phyloP scores from a whole-genome alignment of 2,888 invertebrate species.

The Lathronympha strigana region DNA sequence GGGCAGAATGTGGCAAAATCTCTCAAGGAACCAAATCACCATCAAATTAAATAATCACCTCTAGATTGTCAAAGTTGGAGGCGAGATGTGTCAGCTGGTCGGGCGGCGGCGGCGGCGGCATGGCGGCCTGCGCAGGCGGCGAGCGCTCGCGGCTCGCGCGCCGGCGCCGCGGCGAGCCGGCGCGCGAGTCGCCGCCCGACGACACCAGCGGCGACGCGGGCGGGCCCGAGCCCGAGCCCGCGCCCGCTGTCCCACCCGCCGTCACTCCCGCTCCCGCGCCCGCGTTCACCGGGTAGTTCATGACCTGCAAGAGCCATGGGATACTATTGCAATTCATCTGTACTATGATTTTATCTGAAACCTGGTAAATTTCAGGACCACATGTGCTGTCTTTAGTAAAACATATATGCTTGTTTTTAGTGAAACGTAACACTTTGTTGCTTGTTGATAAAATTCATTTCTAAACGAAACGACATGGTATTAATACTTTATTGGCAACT shows the following conservation, averaged over 20 bases:
- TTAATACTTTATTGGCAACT: too few species aligned
- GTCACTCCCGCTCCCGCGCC: conserved; percentile 86
- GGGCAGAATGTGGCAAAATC: too few species aligned
- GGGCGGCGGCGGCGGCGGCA: conserved; percentile 55
- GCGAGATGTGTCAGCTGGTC: conserved; percentile 66
- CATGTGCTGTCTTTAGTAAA: too few species aligned
- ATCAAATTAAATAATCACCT: conserved; percentile 61
- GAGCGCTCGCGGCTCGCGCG: conserved; percentile 74
- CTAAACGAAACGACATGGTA: too few species aligned
- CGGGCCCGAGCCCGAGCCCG: conserved; percentile 81
- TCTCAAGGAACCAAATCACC: too few species aligned
- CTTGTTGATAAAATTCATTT: too few species aligned
- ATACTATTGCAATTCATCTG: too few species aligned
- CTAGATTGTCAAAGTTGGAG: conserved; percentile 76
- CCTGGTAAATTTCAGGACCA: too few species aligned
- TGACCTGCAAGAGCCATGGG: conserved; percentile 66
- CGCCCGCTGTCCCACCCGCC: too few species aligned
- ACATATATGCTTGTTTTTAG: too few species aligned
- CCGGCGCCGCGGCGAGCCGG: conserved; percentile 83
- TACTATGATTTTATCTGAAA: too few species aligned
- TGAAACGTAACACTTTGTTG: too few species aligned
- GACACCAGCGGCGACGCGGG: conserved; percentile 90
- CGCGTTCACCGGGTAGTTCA: conserved; percentile 78
- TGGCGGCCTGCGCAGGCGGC: conserved; percentile 49
- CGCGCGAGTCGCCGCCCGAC: conserved; percentile 88